phyloP scores from a whole-genome alignment of 2,113 vertebrate species.

The Ammodytes marinus region DNA sequence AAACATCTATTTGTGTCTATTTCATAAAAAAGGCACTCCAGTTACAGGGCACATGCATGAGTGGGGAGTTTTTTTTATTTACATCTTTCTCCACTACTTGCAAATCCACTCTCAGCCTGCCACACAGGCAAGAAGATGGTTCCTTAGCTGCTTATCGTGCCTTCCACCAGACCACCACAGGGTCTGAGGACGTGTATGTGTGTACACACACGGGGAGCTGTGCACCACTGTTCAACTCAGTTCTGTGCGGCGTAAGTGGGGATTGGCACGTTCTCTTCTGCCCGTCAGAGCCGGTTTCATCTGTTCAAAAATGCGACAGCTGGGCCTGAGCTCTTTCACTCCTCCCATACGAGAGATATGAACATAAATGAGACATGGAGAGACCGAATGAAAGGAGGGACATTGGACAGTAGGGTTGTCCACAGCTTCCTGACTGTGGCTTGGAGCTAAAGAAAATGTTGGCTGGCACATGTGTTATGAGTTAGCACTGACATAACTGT shows the following conservation, averaged over 20 bases:
- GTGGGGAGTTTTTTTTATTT: conserved; percentile 2
- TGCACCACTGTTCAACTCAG: conserved; percentile 68
- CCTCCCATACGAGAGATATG: conserved; percentile 45
- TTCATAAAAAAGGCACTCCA: conserved; percentile 65
- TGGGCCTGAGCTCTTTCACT: conserved; percentile 74
- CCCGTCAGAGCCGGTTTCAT: conserved; percentile 69
- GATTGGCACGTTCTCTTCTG: conserved; percentile 77
- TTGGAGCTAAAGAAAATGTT: conserved; percentile 82
- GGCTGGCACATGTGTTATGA: conserved; percentile 81
- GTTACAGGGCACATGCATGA: conserved; percentile 49
- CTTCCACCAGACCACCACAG: conserved; percentile 67
- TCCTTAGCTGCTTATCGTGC: conserved; percentile 67
- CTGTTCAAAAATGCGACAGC: conserved; percentile 78
- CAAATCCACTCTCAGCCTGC: conserved; percentile 58
- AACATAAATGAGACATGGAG: conserved; percentile 44
- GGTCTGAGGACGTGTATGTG: conserved; percentile 62
- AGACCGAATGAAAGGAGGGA: conserved; percentile 40
- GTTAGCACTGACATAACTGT: conserved; percentile 76
- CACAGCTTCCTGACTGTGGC: conserved; percentile 59
- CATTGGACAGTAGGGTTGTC: conserved; percentile 15
- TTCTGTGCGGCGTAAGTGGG: conserved; percentile 71
- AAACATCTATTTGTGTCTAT: conserved; percentile 76
- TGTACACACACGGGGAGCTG: conserved; percentile 59
- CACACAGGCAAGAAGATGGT: conserved; percentile 35
- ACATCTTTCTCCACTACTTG: conserved; percentile 21